These are phyloP conservation scores for Sebastes goodei DNA, from an alignment of 2,797 vertebrate genomes.

Conservation along the genomic window DNA sequence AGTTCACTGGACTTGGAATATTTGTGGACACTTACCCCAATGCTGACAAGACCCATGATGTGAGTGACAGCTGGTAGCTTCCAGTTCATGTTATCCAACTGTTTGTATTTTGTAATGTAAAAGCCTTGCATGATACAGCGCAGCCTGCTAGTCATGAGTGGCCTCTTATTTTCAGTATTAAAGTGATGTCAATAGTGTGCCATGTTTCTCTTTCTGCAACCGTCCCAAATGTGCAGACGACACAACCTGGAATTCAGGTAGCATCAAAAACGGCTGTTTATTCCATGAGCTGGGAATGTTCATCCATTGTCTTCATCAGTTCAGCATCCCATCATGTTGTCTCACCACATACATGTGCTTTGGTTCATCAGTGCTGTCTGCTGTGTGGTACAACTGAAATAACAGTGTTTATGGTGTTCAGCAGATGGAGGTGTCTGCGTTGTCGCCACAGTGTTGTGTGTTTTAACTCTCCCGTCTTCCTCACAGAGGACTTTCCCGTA, in stretches of 20 bases:
- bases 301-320: not conserved
- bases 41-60: slow-evolving; percentile 92
- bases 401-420: accelerated
- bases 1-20: slow-evolving; percentile 91
- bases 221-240: slow-evolving; percentile 38
- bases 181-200: not conserved
- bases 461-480: not conserved
- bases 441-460: not conserved
- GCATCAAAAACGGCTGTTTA: not conserved
- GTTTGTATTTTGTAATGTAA: not conserved
- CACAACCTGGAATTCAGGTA: slow-evolving; percentile 45
- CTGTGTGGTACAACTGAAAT: not conserved
- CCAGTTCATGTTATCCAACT: not conserved
- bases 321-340: not conserved
- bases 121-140: not conserved
- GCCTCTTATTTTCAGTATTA: not conserved
- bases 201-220: slow-evolving; percentile 24
- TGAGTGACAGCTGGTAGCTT: slow-evolving; percentile 64
- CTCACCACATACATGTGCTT: not conserved
- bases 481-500: slow-evolving; percentile 90
- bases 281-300: not conserved
- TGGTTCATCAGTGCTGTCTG: not conserved
- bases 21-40: slow-evolving; percentile 97
- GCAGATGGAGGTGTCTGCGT: not conserved
- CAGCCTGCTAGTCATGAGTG: not conserved